Base-by-base conservation (phyloP, 35 echinoderm and acorn worm genomes). In the Stichopus chloronotus region DNA sequence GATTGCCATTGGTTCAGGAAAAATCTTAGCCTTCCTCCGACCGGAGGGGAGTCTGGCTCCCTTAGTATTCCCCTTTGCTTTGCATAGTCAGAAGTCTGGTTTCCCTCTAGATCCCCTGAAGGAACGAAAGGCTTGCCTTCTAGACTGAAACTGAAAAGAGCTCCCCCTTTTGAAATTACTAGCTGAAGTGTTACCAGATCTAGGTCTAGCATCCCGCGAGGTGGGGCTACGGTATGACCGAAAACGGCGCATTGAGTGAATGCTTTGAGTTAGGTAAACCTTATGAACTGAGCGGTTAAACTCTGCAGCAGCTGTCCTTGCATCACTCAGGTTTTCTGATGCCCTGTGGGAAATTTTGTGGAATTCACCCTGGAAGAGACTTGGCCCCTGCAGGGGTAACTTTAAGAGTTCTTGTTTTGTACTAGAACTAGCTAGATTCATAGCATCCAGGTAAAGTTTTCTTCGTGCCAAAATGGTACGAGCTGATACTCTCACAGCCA, bases 381-480 rank as follows among this genome's bases (percentile, higher is more conserved):
- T 78, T n/a, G 76, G 20, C 0, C 76, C 76, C 76, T 78, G 19
- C 11, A 78, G 76, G 76, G 76, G 76, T 78, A 78, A 78, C 20
- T 78, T 78, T 17, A 22, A 5, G 6, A 78, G 76, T 17, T 78
- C 76, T 78, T 78, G 76, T 23, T 78, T 22, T 24, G 76, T 78
- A 1, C 76, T 78, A 25, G 16, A 4, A 19, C 76, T 78, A 24
- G n/a, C 76, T 25, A 78, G 11, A 78, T 78, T 78, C 76, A 78
- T 78, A 78, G 76, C 76, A 78, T 78, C 76, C 1, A 78, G 76
- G 76, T 78, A 78, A 5, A 78, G n/a, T 11, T 21, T 78, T 21
- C 76, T 78, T 78, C 76, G 76, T 78, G 76, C 76, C 19, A 78
- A 78, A 9, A 78, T 78, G 16, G 76, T 24, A 78, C 76, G 76